Evolutionary conservation across 1,140 invertebrate genomes (phyloP).

Genomic region (Diabrotica virgifera): DNA sequence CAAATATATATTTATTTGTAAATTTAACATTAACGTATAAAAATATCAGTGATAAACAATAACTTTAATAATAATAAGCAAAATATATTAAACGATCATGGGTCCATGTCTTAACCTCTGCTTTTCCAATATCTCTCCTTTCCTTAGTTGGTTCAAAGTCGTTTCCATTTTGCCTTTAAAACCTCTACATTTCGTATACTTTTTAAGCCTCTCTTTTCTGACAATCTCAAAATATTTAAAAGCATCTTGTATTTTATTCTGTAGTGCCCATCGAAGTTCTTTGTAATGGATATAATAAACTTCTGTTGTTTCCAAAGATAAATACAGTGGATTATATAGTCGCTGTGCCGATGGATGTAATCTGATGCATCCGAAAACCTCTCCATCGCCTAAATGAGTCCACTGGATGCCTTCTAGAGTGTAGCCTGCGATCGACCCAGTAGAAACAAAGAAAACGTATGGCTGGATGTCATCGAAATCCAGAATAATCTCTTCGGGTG

Average conservation of each 20-base stretch:
- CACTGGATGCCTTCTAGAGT: constrained; percentile 19
- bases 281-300: constrained; percentile 22
- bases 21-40: too few species aligned
- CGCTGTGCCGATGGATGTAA: background rate
- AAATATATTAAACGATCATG: background rate
- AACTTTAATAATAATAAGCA: too few species aligned
- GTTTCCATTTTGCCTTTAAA: background rate
- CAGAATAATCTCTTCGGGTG: constrained; percentile 50
- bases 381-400: constrained; percentile 24
- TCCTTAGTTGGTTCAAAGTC: background rate
- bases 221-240: too few species aligned
- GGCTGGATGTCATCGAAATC: constrained; percentile 43
- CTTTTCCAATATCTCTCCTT: constrained; percentile 3
- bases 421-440: constrained; percentile 50
- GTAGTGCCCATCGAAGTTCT: background rate
- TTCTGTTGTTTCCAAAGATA: constrained; percentile 27
- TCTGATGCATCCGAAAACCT: constrained; percentile 23
- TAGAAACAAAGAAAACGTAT: constrained; percentile 50
- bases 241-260: too few species aligned
- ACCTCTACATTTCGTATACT: background rate
- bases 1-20: too few species aligned
- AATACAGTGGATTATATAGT: constrained; percentile 6
- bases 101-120: background rate
- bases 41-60: too few species aligned
- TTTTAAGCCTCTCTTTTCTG: background rate